Evolutionary conservation across 2,888 invertebrate species (phyloP).

Genomic region (Nycteola revayana): DNA sequence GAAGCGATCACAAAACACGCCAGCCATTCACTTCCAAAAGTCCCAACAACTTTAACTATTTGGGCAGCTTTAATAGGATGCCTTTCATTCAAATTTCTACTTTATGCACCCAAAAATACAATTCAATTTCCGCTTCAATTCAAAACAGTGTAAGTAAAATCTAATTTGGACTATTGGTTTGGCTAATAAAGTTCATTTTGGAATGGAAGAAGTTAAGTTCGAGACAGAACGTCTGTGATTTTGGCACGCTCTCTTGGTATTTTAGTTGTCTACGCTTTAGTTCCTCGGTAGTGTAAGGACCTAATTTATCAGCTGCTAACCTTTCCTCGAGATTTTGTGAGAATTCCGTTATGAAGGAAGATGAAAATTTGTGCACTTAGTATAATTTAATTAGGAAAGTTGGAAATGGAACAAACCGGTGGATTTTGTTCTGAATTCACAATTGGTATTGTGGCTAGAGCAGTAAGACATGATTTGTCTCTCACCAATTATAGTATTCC

Average conservation of each 20-base stretch:
- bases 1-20: conserved; percentile 36
- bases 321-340: conserved; percentile 18
- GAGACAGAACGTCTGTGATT: conserved; percentile 44
- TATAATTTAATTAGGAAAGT: too few species aligned
- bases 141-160: conserved; percentile 12
- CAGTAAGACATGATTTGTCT: too few species aligned
- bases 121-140: conserved; percentile 14
- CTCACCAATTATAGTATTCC: too few species aligned
- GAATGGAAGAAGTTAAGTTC: conserved; percentile 28
- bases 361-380: not conserved
- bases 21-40: conserved; percentile 35
- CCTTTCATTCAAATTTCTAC: conserved; percentile 12
- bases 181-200: conserved; percentile 42
- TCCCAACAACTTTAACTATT: conserved; percentile 44
- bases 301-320: conserved; percentile 39
- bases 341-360: conserved; percentile 3
- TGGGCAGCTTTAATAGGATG: conserved; percentile 12
- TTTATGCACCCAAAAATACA: conserved; percentile 7
- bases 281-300: conserved; percentile 36
- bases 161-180: conserved; percentile 33
- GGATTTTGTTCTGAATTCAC: too few species aligned
- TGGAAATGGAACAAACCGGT: too few species aligned
- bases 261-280: conserved; percentile 45
- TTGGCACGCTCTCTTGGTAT: conserved; percentile 48
- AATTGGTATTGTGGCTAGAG: too few species aligned